phyloP scores from a whole-genome alignment of 2,113 vertebrate species.

The Dicentrarchus labrax region DNA sequence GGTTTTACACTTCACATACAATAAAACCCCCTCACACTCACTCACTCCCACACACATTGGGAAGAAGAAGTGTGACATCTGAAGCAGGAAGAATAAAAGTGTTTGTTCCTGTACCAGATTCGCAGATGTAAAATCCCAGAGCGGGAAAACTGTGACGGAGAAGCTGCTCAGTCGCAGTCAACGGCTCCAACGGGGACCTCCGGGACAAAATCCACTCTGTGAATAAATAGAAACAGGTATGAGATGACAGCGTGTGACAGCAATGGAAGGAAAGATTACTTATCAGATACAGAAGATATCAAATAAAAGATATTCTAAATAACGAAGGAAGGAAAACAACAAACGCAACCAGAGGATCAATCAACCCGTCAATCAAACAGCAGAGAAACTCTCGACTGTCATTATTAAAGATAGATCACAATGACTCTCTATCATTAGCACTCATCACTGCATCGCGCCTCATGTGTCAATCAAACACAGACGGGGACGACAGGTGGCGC shows the following conservation, averaged over 20 bases:
- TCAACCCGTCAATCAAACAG: neutral
- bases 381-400: neutral
- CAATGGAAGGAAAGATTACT: neutral
- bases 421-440: neutral
- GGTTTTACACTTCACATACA: conserved; percentile 13
- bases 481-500: no score
- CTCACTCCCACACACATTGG: conserved; percentile 1
- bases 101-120: conserved; percentile 54
- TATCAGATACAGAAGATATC: neutral
- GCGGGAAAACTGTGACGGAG: conserved; percentile 34
- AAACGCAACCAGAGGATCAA: conserved; percentile 7
- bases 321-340: neutral
- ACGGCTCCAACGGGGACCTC: neutral
- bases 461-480: neutral
- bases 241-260: neutral
- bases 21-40: neutral
- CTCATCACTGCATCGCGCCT: neutral
- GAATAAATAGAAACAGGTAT: neutral
- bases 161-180: conserved; percentile 6
- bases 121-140: conserved; percentile 28
- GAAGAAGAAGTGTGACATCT: neutral
- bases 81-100: neutral
- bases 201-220: conserved; percentile 42
- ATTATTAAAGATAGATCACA: neutral
- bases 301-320: neutral